Conservation (phyloP, 2,888 invertebrate species). For the Schizaphis graminum region DNA sequence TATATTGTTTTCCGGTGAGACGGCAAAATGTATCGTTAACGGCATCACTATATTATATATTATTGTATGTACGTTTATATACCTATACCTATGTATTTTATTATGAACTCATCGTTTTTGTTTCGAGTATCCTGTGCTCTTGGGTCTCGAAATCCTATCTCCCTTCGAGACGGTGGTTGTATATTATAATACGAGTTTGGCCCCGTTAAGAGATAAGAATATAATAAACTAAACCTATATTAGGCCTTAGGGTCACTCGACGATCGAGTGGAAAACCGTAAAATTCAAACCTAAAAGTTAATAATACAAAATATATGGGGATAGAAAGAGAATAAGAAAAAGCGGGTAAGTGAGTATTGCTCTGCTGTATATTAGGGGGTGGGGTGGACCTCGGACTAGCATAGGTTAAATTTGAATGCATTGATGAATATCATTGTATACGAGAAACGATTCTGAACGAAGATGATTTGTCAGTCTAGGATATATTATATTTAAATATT, state of each 20-base stretch:
- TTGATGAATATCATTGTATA: too few relatives aligned
- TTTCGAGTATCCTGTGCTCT: not conserved
- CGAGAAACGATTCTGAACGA: too few relatives aligned
- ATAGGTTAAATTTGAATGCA: too few relatives aligned
- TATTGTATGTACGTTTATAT: too few relatives aligned
- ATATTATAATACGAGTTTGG: not conserved
- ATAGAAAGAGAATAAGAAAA: not conserved
- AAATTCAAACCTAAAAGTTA: not conserved
- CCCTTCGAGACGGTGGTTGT: not conserved
- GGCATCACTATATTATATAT: not conserved
- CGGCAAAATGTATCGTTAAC: constrained; percentile 26
- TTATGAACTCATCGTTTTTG: not conserved
- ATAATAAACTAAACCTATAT: not conserved
- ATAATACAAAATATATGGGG: not conserved
- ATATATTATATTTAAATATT: too few relatives aligned
- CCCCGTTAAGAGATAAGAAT: not conserved
- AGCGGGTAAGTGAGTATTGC: too few relatives aligned
- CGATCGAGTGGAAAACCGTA: not conserved
- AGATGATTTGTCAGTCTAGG: too few relatives aligned
- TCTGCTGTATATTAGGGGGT: too few relatives aligned
- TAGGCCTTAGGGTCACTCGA: not conserved
- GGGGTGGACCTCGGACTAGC: too few relatives aligned
- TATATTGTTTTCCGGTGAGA: constrained; percentile 52
- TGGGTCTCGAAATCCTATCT: constrained; percentile 6
- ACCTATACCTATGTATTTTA: not conserved